These are phyloP conservation scores for Hycleus cichorii DNA, from an alignment of 1,140 invertebrate genomes.

Conservation along the genomic window DNA sequence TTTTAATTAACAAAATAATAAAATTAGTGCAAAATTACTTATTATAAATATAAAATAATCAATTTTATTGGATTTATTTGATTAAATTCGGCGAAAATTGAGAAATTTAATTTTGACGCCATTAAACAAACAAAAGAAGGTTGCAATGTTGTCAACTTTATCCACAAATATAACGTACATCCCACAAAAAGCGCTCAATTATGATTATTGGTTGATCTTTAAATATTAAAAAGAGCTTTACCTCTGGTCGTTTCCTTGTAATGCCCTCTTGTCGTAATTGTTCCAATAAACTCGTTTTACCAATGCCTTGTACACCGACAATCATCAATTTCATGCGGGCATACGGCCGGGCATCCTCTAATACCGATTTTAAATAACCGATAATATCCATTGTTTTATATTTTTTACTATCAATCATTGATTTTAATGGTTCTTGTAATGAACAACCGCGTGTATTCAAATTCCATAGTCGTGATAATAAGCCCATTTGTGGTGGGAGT, in stretches of 20 bases:
- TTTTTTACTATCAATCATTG: conserved; percentile 87
- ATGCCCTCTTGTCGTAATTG: conserved; percentile 80
- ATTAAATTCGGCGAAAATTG: no score
- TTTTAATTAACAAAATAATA: conserved; percentile 8
- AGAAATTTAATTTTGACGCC: no score
- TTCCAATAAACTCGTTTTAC: conserved; percentile 89
- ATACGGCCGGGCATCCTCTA: conserved; percentile 89
- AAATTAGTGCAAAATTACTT: not conserved
- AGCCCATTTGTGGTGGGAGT: conserved; percentile 90
- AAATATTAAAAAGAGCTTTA: conserved; percentile 32
- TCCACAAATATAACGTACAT: no score
- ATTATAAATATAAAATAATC: not conserved
- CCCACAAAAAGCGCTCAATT: no score
- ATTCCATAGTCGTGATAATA: conserved; percentile 91
- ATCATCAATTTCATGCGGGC: conserved; percentile 97
- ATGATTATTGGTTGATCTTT: no score
- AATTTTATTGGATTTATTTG: no score
- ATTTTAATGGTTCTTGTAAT: conserved; percentile 80
- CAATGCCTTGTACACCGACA: conserved; percentile 88
- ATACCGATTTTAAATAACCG: conserved; percentile 85
- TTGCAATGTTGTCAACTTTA: no score
- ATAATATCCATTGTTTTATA: conserved; percentile 96
- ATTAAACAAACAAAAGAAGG: no score
- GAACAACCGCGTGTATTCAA: conserved; percentile 86
- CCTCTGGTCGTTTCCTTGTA: conserved; percentile 68